phyloP scores from a whole-genome alignment of 2,888 invertebrate species.

The Oconnorella tubifera region DNA sequence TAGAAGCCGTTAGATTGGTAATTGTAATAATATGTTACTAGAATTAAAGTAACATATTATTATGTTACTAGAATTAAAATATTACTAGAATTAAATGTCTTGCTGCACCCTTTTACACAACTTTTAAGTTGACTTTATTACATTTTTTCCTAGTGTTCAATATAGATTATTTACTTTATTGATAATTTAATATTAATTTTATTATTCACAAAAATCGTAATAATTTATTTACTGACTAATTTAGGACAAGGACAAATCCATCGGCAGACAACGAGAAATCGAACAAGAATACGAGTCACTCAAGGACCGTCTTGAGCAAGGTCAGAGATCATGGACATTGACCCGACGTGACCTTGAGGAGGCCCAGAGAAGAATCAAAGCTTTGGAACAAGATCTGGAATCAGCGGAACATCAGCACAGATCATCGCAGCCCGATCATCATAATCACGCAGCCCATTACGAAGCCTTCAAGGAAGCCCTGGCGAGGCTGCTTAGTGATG shows the following conservation, averaged over 20 bases:
- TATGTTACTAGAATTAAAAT: no score
- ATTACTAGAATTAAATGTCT: no score
- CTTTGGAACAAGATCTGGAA: constrained; percentile 39
- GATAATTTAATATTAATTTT: no score
- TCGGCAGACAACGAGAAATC: constrained; percentile 37
- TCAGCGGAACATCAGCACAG: not conserved
- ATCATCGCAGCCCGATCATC: not conserved
- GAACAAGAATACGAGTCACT: constrained; percentile 43
- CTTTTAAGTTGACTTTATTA: no score
- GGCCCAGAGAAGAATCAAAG: constrained; percentile 42
- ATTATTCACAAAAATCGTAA: no score
- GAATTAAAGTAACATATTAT: no score
- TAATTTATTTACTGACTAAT: no score
- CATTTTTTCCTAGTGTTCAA: not conserved
- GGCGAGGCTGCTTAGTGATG: constrained; percentile 43
- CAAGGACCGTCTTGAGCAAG: constrained; percentile 34
- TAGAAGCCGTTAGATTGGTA: constrained; percentile 48
- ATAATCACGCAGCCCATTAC: not conserved
- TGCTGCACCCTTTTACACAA: no score
- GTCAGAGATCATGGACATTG: constrained; percentile 29
- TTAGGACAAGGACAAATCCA: constrained; percentile 40
- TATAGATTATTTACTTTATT: no score
- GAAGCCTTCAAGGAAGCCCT: constrained; percentile 47
- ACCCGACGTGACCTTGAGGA: constrained; percentile 33
- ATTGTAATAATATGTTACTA: no score